Percentiles rank a stretch among this genome's conserved stretches.
These are phyloP conservation scores for Astreopora myriophthalma DNA, from an alignment of 64 coral and sea anemone species.

Conservation along the genomic window DNA sequence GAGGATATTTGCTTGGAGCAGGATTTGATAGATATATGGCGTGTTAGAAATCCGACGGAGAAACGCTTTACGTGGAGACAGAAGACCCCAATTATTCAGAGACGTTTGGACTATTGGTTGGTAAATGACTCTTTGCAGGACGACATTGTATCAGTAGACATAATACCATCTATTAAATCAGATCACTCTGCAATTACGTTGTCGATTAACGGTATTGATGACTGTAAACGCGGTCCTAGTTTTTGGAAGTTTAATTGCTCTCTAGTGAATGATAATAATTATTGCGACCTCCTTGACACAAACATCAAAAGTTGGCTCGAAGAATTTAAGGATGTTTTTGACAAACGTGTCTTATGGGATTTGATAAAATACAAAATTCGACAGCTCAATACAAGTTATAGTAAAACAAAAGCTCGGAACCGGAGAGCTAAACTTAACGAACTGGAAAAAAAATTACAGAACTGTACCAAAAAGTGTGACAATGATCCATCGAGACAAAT, in stretches of 20 bases:
- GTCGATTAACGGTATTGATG: too few relatives aligned
- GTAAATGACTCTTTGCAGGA: too few relatives aligned
- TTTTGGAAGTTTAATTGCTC: constrained; percentile 59
- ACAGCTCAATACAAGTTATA: constrained; percentile 3
- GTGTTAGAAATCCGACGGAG: constrained; percentile 32
- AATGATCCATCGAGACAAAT: too few relatives aligned
- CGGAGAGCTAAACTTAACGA: not conserved
- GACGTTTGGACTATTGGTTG: too few relatives aligned
- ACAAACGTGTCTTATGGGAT: constrained; percentile 29
- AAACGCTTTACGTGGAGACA: constrained; percentile 37
- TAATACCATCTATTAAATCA: too few relatives aligned
- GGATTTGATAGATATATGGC: constrained; percentile 36
- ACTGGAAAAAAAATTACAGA: too few relatives aligned
- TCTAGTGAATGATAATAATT: not conserved
- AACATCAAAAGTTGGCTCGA: not conserved
- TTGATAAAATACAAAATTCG: constrained; percentile 58
- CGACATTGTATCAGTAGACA: too few relatives aligned
- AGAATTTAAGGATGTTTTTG: not conserved
- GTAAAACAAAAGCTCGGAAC: not conserved
- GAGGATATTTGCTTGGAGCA: not conserved
- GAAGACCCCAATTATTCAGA: too few relatives aligned
- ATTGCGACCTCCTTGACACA: too few relatives aligned
- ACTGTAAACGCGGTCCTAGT: constrained; percentile 17
- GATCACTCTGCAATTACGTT: too few relatives aligned
- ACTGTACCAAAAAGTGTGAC: too few relatives aligned